Conservation (phyloP, 2,797 vertebrate species). For the Paratrypauchen microcephalus region DNA sequence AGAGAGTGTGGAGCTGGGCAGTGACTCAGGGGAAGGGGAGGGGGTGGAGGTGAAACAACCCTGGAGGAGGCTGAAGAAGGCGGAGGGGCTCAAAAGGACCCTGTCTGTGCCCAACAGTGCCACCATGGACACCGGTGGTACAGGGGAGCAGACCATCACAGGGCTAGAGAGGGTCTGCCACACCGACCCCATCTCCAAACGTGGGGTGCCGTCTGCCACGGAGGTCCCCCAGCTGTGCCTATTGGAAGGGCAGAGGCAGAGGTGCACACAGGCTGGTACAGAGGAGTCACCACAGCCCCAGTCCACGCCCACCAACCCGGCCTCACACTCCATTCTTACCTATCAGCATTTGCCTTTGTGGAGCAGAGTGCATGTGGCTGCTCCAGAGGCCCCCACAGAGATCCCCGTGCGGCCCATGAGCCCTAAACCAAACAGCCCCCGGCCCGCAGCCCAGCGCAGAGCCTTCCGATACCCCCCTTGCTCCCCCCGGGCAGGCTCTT, state of each 20-base stretch:
- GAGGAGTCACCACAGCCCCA: constrained; percentile 41
- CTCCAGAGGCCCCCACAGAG: constrained; percentile 54
- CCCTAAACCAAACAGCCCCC: constrained; percentile 85
- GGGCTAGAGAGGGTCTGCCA: constrained; percentile 34
- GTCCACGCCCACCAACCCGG: constrained; percentile 58
- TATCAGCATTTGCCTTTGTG: constrained; percentile 60
- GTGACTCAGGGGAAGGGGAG: constrained; percentile 56
- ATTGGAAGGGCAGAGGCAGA: constrained; percentile 68
- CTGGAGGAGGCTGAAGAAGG: constrained; percentile 79
- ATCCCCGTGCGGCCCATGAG: constrained; percentile 85
- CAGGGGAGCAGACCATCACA: constrained; percentile 44
- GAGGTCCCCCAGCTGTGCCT: constrained; percentile 50
- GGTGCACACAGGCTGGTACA: constrained; percentile 55
- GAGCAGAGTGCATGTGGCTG: constrained; percentile 53
- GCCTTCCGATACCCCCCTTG: constrained; percentile 71
- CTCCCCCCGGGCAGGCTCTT: constrained; percentile 41
- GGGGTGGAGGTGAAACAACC: constrained; percentile 69
- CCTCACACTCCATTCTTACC: constrained; percentile 33
- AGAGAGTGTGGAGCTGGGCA: constrained; percentile 55
- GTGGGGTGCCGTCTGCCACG: constrained; percentile 51
- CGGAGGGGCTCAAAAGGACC: constrained; percentile 70
- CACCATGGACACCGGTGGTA: constrained; percentile 8
- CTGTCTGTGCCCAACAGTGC: constrained; percentile 52
- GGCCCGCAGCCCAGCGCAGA: constrained; percentile 62
- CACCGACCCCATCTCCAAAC: constrained; percentile 66